Conservation (phyloP, 2,888 invertebrate species). For the Eucera pruinosa region DNA sequence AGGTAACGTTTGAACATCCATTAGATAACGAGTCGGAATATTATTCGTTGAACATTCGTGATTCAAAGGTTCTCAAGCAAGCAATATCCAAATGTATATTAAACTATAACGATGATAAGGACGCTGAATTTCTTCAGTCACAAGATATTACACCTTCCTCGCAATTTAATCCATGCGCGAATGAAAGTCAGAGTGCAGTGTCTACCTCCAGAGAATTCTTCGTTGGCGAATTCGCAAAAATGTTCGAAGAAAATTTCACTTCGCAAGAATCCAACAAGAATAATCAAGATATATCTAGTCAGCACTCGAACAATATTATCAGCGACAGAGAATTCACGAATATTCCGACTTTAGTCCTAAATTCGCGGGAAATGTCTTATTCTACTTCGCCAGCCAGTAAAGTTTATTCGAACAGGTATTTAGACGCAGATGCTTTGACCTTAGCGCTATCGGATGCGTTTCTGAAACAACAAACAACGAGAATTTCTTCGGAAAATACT, state of each 20-base stretch:
- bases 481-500: neutral
- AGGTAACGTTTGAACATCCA: neutral
- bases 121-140: neutral
- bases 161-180: neutral
- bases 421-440: slow-evolving; percentile 67
- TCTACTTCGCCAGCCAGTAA: slow-evolving; percentile 57
- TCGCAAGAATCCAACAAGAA: neutral
- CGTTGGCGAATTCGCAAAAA: neutral
- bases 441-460: slow-evolving; percentile 69
- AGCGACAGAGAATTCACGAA: slow-evolving; percentile 4
- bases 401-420: slow-evolving; percentile 29
- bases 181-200: neutral
- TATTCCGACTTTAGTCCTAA: slow-evolving; percentile 54
- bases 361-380: slow-evolving; percentile 67
- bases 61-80: neutral
- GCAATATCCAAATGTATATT: slow-evolving; percentile 1
- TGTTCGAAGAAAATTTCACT: neutral
- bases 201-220: neutral
- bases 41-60: neutral
- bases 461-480: slow-evolving; percentile 26
- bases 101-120: neutral
- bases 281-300: neutral
- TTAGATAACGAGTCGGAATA: neutral
- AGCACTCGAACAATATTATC: neutral
- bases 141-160: neutral